These are phyloP conservation scores for Cotesia chilonis DNA, from an alignment of 1,140 invertebrate genomes.

Conservation along the genomic window DNA sequence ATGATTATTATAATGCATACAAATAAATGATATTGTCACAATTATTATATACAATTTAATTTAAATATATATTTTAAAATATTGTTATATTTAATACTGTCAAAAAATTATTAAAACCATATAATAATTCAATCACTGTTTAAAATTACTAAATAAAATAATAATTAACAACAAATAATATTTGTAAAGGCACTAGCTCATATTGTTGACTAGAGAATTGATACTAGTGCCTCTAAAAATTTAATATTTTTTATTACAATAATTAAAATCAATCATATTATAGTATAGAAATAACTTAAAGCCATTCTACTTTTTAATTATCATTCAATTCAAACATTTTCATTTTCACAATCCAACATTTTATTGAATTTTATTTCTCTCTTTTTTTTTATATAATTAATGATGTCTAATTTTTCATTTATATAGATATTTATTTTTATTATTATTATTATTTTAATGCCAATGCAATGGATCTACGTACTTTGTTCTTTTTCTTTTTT, in stretches of 20 bases:
- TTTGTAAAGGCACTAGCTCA: conserved; percentile 37
- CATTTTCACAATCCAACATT: background rate
- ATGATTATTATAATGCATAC: conserved; percentile 4
- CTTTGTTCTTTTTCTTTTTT: background rate
- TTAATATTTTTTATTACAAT: conserved; percentile 18
- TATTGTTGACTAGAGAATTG: conserved; percentile 49
- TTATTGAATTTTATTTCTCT: background rate
- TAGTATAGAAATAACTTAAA: background rate
- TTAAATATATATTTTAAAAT: conserved; percentile 42
- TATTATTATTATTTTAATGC: background rate
- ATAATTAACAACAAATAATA: conserved; percentile 24
- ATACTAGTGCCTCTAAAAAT: conserved; percentile 35
- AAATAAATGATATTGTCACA: conserved; percentile 50
- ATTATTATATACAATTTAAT: conserved; percentile 50
- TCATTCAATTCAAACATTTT: background rate
- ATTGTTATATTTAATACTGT: conserved; percentile 53
- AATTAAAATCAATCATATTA: background rate
- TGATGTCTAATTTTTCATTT: conserved; percentile 9
- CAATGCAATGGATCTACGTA: conserved; percentile 31
- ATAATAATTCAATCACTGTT: conserved; percentile 18
- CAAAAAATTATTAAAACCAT: conserved; percentile 25
- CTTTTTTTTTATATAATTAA: background rate
- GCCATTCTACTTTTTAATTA: no score
- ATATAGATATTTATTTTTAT: background rate
- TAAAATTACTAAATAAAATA: conserved; percentile 36